phyloP scores from a whole-genome alignment of 2,888 invertebrate species.

The Patella ulyssiponensis region DNA sequence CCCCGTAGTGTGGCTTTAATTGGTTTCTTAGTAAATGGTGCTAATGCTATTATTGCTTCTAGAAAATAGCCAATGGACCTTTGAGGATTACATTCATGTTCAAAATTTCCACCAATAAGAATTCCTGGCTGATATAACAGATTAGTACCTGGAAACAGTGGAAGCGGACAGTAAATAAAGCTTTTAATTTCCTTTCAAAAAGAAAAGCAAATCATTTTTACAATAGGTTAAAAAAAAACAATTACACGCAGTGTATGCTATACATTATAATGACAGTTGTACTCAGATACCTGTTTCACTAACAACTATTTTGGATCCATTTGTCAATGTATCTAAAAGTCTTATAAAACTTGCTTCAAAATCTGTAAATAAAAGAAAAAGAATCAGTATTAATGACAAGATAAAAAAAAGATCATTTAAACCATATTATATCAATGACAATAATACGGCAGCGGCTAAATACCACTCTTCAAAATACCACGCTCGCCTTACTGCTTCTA shows the following conservation, averaged over 20 bases:
- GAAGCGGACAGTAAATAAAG: background rate
- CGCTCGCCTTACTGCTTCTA: too few relatives aligned
- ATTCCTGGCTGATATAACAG: slow-evolving; percentile 92
- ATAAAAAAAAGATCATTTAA: background rate
- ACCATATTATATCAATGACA: too few relatives aligned
- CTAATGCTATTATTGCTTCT: slow-evolving; percentile 89
- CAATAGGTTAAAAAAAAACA: too few relatives aligned
- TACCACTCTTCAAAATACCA: too few relatives aligned
- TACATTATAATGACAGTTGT: too few relatives aligned
- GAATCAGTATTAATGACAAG: background rate
- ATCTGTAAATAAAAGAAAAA: slow-evolving; percentile 75
- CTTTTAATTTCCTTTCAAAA: too few relatives aligned
- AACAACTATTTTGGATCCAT: slow-evolving; percentile 87
- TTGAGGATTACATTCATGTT: slow-evolving; percentile 88
- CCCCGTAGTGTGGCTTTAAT: slow-evolving; percentile 87
- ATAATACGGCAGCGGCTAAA: too few relatives aligned
- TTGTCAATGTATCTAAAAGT: slow-evolving; percentile 92
- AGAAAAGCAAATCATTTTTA: too few relatives aligned
- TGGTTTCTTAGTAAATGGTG: slow-evolving; percentile 94
- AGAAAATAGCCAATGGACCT: slow-evolving; percentile 89
- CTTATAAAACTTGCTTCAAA: slow-evolving; percentile 91
- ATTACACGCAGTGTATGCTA: too few relatives aligned
- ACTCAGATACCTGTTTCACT: slow-evolving; percentile 80
- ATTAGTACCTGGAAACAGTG: slow-evolving; percentile 80
- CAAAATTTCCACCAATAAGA: slow-evolving; percentile 87